Percentiles rank a stretch among this genome's conserved stretches.
Evolutionary conservation across 2,113 vertebrate genomes (phyloP).

Genomic region (Sciurus niger): DNA sequence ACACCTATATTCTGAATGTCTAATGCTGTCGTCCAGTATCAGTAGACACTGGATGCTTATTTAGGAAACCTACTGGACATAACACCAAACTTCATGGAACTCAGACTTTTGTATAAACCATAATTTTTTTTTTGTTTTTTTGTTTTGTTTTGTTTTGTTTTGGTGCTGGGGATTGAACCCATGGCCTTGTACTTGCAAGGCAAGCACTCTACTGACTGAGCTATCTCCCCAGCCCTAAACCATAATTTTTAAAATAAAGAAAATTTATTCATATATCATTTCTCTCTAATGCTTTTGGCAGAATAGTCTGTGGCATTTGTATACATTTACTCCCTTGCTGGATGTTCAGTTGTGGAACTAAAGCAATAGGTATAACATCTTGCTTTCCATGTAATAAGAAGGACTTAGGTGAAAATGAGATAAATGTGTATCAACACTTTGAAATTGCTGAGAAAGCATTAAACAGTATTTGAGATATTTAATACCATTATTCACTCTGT

Average conservation of each 20-base stretch:
- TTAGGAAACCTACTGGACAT: neutral
- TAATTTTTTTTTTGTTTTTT: neutral
- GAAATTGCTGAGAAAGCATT: neutral
- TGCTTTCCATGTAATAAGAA: neutral
- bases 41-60: neutral
- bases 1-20: neutral
- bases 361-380: neutral
- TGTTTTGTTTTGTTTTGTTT: too few relatives aligned
- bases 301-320: neutral
- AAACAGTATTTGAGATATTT: neutral
- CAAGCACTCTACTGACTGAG: too few relatives aligned
- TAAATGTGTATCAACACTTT: neutral
- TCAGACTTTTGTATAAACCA: neutral
- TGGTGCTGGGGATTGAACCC: too few relatives aligned
- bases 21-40: neutral
- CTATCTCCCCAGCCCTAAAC: too few relatives aligned
- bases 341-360: neutral
- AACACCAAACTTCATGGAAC: neutral
- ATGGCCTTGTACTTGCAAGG: too few relatives aligned
- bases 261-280: neutral
- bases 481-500: neutral
- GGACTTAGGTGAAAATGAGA: conserved; percentile 19
- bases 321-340: neutral
- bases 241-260: neutral
- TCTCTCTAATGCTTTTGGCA: conserved; percentile 4